These are phyloP conservation scores for Bambusicola thoracicus DNA, from an alignment of 2,113 vertebrate genomes.

Conservation along the genomic window DNA sequence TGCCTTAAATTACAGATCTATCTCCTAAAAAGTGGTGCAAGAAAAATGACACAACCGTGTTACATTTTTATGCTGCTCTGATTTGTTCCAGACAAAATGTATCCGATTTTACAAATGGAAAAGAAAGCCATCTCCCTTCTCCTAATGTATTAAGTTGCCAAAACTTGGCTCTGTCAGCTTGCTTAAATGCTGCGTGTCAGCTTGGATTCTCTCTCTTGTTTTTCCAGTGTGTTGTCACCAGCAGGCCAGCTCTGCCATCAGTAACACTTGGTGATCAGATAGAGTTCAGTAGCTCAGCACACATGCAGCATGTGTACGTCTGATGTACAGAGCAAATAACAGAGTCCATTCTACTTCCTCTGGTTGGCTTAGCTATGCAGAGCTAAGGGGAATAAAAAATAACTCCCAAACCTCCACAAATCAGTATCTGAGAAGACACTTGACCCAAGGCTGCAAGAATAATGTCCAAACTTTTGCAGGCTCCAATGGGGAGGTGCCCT, in stretches of 20 bases:
- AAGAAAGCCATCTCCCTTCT: conserved; percentile 9
- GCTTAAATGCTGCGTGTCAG: neutral
- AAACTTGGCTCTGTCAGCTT: conserved; percentile 19
- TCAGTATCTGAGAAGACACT: neutral
- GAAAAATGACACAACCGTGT: neutral
- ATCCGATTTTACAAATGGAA: conserved; percentile 36
- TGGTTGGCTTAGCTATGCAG: neutral
- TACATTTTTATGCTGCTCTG: conserved; percentile 19
- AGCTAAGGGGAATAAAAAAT: neutral
- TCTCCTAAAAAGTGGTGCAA: conserved; percentile 3
- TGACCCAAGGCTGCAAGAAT: neutral
- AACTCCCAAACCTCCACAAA: neutral
- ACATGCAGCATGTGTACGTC: neutral
- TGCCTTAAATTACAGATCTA: neutral
- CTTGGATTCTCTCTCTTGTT: conserved; percentile 22
- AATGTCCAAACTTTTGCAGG: neutral
- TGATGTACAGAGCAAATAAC: conserved; percentile 4
- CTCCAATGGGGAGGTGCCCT: neutral
- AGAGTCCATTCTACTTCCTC: neutral
- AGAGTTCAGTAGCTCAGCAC: conserved; percentile 3
- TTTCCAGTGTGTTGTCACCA: conserved; percentile 24
- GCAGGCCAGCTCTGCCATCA: neutral
- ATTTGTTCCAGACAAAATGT: conserved; percentile 50
- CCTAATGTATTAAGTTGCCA: conserved; percentile 16
- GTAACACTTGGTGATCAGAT: neutral